These are phyloP conservation scores for Chelmon rostratus DNA, from an alignment of 2,797 vertebrate species.

Conservation along the genomic window DNA sequence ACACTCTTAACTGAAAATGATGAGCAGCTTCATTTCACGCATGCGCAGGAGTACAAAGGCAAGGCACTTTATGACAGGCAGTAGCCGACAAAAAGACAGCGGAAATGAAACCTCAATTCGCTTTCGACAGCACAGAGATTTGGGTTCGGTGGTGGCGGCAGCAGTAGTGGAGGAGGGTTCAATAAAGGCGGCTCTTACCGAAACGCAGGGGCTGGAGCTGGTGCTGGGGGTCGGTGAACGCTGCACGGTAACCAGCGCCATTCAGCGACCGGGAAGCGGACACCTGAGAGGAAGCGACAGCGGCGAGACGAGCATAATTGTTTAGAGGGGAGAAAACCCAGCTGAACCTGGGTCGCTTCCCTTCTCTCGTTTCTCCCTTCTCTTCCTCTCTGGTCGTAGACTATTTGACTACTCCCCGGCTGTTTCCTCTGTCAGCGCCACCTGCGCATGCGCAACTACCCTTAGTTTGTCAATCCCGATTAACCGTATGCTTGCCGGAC, in stretches of 20 bases:
- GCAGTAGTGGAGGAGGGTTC: background rate
- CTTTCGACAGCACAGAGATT: conserved; percentile 21
- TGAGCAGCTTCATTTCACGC: conserved; percentile 81
- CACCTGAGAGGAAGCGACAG: conserved; percentile 84
- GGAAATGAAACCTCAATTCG: conserved; percentile 67
- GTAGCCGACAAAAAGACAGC: conserved; percentile 70
- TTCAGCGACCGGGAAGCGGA: conserved; percentile 91
- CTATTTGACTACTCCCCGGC: conserved; percentile 82
- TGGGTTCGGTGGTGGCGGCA: background rate
- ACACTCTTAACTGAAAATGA: conserved; percentile 61
- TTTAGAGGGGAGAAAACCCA: conserved; percentile 63
- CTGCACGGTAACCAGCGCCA: conserved; percentile 99
- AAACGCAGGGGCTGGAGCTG: conserved; percentile 98
- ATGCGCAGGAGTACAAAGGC: conserved; percentile 91
- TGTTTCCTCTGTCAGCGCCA: conserved; percentile 80
- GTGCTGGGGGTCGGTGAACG: conserved; percentile 98
- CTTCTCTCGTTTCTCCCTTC: conserved; percentile 29
- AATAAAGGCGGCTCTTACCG: conserved; percentile 88
- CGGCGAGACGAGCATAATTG: conserved; percentile 83
- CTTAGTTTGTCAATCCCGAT: conserved; percentile 80
- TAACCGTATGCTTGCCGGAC: conserved; percentile 80
- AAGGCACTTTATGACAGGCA: conserved; percentile 84
- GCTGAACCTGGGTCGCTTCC: conserved; percentile 41
- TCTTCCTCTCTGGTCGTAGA: conserved; percentile 65
- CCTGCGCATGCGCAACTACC: conserved; percentile 83